These are phyloP conservation scores for Sciaenops ocellatus DNA, from an alignment of 2,797 vertebrate genomes.

Conservation along the genomic window DNA sequence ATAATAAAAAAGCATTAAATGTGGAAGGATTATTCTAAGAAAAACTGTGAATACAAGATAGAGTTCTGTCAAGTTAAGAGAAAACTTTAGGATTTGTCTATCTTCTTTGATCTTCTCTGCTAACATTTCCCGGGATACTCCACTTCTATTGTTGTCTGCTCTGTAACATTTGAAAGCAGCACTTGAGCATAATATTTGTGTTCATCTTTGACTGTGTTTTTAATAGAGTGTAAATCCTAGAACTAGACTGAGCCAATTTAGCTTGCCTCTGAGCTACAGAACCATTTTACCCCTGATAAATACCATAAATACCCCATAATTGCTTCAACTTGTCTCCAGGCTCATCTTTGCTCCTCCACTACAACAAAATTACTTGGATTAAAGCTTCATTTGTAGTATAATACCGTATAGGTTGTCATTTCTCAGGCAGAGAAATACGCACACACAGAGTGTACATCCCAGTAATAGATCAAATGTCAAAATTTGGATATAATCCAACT, in stretches of 20 bases:
- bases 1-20: too few relatives aligned
- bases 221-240: constrained; percentile 33
- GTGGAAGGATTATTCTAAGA: too few relatives aligned
- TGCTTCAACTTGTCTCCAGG: constrained; percentile 29
- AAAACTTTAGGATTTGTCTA: not conserved
- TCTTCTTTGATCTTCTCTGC: not conserved
- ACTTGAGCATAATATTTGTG: not conserved
- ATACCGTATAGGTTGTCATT: not conserved
- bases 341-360: constrained; percentile 9
- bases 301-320: constrained; percentile 39
- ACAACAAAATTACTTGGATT: not conserved
- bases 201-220: constrained; percentile 50
- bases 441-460: not conserved
- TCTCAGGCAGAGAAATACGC: not conserved
- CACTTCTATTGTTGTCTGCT: not conserved
- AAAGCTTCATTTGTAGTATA: constrained; percentile 7
- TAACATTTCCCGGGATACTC: constrained; percentile 18
- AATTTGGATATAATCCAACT: not conserved
- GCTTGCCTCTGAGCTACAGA: constrained; percentile 15
- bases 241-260: constrained; percentile 9
- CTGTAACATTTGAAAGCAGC: constrained; percentile 28
- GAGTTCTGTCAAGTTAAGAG: too few relatives aligned
- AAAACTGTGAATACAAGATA: too few relatives aligned
- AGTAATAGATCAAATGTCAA: constrained; percentile 4
- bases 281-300: constrained; percentile 21